A percentile compares a stretch with the other conserved stretches of the same genome.
Conservation (phyloP, 2,888 invertebrate genomes). For the Callyntrura sp. region DNA sequence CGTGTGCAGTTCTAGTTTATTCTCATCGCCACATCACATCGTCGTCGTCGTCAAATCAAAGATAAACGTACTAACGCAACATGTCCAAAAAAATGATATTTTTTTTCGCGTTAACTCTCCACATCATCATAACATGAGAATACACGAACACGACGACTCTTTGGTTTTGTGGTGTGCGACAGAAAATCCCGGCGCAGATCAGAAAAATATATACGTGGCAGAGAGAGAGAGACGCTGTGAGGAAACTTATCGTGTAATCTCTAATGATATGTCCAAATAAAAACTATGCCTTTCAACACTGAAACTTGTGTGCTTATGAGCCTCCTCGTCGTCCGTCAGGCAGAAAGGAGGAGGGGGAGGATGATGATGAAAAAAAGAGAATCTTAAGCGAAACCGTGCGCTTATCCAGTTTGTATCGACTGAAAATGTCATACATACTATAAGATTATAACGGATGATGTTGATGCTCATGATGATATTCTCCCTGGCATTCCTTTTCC, state of each 20-base stretch:
- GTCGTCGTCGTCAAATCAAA: no score
- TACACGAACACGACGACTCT: no score
- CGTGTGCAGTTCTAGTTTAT: no score
- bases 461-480: not conserved
- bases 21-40: no score
- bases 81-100: no score
- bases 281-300: constrained; percentile 42
- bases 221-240: not conserved
- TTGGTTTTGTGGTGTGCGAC: no score
- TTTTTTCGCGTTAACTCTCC: no score
- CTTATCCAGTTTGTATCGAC: constrained; percentile 9
- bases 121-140: no score
- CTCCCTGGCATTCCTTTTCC: constrained; percentile 59
- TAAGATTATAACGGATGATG: not conserved
- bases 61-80: no score
- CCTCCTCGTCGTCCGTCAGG: not conserved
- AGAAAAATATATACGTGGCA: no score
- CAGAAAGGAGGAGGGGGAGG: no score
- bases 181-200: constrained; percentile 17
- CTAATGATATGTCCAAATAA: constrained; percentile 78
- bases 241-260: constrained; percentile 77
- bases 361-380: not conserved
- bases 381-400: not conserved
- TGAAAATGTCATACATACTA: constrained; percentile 20
- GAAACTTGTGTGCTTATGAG: constrained; percentile 57